phyloP scores from a whole-genome alignment of 1,140 invertebrate genomes.

The Achroia grisella region DNA sequence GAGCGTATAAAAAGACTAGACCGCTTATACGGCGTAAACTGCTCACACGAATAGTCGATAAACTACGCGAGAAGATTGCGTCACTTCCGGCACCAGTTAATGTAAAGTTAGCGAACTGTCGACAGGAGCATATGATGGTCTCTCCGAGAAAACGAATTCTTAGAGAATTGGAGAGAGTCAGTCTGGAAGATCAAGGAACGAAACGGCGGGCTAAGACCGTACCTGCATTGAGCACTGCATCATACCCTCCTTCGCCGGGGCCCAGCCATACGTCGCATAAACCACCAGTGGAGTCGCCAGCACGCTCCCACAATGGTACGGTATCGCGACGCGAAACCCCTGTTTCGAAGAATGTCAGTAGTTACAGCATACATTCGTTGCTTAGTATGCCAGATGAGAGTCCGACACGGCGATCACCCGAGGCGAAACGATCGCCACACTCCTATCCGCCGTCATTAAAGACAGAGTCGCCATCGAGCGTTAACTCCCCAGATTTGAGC shows the following conservation, averaged over 20 bases:
- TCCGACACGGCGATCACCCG: slow-evolving; percentile 38
- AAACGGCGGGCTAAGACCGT: slow-evolving; percentile 69
- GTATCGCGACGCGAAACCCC: slow-evolving; percentile 33
- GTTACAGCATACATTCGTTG: slow-evolving; percentile 86
- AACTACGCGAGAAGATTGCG: slow-evolving; percentile 62
- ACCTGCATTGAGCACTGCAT: slow-evolving; percentile 52
- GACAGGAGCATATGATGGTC: slow-evolving; percentile 73
- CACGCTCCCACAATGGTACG: slow-evolving; percentile 34
- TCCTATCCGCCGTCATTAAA: slow-evolving; percentile 46
- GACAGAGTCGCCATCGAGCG: slow-evolving; percentile 56
- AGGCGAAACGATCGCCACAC: slow-evolving; percentile 47
- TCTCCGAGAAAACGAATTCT: slow-evolving; percentile 84
- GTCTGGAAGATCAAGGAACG: slow-evolving; percentile 76
- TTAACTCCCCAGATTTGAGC: slow-evolving; percentile 57
- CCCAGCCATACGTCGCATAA: slow-evolving; percentile 41
- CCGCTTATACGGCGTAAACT: slow-evolving; percentile 49
- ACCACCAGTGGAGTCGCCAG: slow-evolving; percentile 8
- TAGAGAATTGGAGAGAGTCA: slow-evolving; percentile 82
- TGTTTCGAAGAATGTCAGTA: slow-evolving; percentile 75
- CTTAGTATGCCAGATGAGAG: slow-evolving; percentile 74
- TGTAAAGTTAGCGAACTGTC: slow-evolving; percentile 57
- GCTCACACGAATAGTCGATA: slow-evolving; percentile 61
- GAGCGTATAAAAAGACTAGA: slow-evolving; percentile 64
- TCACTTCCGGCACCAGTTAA: slow-evolving; percentile 60
- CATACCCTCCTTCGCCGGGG: slow-evolving; percentile 53